Evolutionary conservation across 2,113 vertebrate genomes (phyloP).

Genomic region (Callochromis pleurospilus): DNA sequence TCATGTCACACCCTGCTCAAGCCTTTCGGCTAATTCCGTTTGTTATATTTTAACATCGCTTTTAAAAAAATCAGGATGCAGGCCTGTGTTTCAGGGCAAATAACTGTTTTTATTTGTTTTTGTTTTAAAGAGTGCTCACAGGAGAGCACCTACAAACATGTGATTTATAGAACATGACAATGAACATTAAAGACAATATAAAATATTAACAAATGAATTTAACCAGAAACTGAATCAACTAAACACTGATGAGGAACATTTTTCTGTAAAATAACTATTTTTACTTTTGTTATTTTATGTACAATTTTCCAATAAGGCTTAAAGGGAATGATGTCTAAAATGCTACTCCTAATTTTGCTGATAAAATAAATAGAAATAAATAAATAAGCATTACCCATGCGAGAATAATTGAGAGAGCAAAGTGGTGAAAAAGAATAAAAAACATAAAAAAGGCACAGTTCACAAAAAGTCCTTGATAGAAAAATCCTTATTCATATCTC

Average conservation of each 20-base stretch:
- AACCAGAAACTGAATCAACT: background rate
- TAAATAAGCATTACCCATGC: background rate
- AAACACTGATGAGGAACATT: background rate
- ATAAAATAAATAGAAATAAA: background rate
- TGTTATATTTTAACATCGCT: background rate
- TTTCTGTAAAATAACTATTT: background rate
- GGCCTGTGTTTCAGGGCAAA: background rate
- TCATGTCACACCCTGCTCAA: background rate
- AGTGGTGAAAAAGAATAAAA: background rate
- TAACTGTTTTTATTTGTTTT: background rate
- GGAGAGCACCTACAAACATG: background rate
- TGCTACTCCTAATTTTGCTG: background rate
- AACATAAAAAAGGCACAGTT: background rate
- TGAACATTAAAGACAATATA: background rate
- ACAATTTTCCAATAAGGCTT: background rate
- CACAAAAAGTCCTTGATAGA: background rate
- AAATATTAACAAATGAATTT: background rate
- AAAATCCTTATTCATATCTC: background rate
- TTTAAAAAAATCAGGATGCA: background rate
- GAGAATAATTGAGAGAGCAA: background rate
- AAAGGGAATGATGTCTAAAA: background rate
- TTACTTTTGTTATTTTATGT: background rate
- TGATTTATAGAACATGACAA: background rate
- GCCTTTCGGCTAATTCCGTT: background rate
- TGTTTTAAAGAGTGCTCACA: background rate